Evolutionary conservation across 2,888 invertebrate species (phyloP).

Genomic region (Geophilus truncorum): DNA sequence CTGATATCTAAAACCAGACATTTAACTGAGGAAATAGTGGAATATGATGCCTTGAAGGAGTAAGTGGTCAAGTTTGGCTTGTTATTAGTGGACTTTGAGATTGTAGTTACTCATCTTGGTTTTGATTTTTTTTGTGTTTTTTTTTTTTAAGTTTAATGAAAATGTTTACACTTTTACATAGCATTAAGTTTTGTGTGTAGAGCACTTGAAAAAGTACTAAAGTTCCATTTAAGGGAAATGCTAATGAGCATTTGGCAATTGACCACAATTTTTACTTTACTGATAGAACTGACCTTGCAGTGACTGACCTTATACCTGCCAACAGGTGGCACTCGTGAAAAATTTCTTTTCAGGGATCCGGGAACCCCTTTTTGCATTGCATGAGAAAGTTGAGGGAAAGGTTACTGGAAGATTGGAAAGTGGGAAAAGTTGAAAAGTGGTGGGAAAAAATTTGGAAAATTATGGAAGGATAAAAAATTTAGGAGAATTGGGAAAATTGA

Average conservation of each 20-base stretch:
- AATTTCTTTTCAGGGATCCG: background rate
- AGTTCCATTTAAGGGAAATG: background rate
- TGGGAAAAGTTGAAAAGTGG: too few relatives aligned
- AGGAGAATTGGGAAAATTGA: too few relatives aligned
- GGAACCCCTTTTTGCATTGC: background rate
- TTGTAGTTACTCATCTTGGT: too few relatives aligned
- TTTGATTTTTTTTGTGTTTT: background rate
- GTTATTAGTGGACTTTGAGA: background rate
- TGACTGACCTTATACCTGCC: slow-evolving; percentile 3
- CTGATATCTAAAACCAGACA: background rate
- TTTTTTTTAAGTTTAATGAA: too few relatives aligned
- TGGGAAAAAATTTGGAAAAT: too few relatives aligned
- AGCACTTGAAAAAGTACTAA: background rate
- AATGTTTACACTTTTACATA: too few relatives aligned
- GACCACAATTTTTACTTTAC: background rate
- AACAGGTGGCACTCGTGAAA: background rate
- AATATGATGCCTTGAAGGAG: too few relatives aligned
- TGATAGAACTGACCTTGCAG: slow-evolving; percentile 1
- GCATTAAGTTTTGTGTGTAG: background rate
- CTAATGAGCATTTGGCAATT: background rate
- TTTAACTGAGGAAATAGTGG: background rate
- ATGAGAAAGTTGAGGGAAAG: too few relatives aligned
- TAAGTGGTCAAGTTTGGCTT: too few relatives aligned
- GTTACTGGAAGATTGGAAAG: too few relatives aligned
- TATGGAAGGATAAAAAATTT: too few relatives aligned